A percentile compares a stretch with the other conserved stretches of the same genome.
phyloP scores from a whole-genome alignment of 2,888 invertebrate species.

The Conops quadrifasciatus region DNA sequence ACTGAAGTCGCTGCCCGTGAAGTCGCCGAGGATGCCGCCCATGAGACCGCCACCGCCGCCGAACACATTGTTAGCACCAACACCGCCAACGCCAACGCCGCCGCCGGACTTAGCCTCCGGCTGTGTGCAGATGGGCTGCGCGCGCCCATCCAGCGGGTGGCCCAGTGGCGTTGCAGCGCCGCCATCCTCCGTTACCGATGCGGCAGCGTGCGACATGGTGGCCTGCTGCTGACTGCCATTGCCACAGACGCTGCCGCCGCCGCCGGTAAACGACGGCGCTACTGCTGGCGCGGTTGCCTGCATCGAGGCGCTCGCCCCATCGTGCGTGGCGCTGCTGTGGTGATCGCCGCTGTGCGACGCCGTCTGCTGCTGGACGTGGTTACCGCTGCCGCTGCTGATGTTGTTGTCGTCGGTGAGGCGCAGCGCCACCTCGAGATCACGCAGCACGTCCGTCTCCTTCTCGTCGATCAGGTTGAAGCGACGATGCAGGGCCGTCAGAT shows the following conservation, averaged over 20 bases:
- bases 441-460: conserved; percentile 94
- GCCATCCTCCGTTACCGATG: conserved; percentile 53
- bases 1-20: conserved; percentile 63
- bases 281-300: conserved; percentile 31
- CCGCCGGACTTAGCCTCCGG: conserved; percentile 60
- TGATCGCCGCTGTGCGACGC: conserved; percentile 37
- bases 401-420: conserved; percentile 69
- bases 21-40: conserved; percentile 61
- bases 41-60: conserved; percentile 59
- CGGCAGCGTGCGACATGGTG: conserved; percentile 27
- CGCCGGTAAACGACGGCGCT: conserved; percentile 9
- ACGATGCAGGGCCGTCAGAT: conserved; percentile 85
- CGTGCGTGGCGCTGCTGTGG: conserved; percentile 35
- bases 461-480: conserved; percentile 92
- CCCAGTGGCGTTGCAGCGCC: conserved; percentile 53
- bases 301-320: neutral
- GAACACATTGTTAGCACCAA: conserved; percentile 38
- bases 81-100: neutral
- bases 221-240: conserved; percentile 39
- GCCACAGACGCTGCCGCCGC: neutral
- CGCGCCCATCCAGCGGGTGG: conserved; percentile 55
- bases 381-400: conserved; percentile 43
- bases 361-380: conserved; percentile 40
- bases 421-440: conserved; percentile 88
- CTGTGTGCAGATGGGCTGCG: conserved; percentile 64